Percentiles rank a stretch among this genome's conserved stretches.
Evolutionary conservation across 2,888 invertebrate species (phyloP).

Genomic region (Cistogaster globosa): DNA sequence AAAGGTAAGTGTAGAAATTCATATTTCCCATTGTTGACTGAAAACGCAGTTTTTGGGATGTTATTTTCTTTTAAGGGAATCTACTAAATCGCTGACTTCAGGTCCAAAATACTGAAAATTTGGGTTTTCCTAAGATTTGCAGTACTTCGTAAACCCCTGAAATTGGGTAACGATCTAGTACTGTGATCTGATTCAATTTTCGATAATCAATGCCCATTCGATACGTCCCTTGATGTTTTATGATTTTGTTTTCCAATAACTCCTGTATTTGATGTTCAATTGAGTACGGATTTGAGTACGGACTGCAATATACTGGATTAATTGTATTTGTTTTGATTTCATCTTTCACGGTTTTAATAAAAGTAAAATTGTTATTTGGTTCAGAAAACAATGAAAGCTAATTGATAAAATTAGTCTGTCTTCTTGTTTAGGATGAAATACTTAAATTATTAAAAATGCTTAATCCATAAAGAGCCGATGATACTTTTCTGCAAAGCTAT

Average conservation of each 20-base stretch:
- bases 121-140: background rate
- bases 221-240: no score
- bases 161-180: background rate
- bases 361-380: background rate
- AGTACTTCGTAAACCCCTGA: background rate
- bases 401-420: no score
- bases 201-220: background rate
- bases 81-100: background rate
- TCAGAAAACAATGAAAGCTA: background rate
- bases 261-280: no score
- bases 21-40: no score
- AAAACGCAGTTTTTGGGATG: background rate
- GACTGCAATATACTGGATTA: constrained; percentile 1
- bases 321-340: constrained; percentile 4
- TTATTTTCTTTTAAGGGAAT: background rate
- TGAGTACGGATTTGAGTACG: no score
- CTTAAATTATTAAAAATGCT: no score
- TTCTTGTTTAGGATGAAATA: no score
- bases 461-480: no score
- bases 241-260: no score
- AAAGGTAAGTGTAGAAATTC: background rate
- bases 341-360: background rate
- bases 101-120: background rate
- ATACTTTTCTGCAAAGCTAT: no score
- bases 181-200: background rate